Evolutionary conservation across 2,113 vertebrate species (phyloP).

Genomic region (Climacteris rufus): DNA sequence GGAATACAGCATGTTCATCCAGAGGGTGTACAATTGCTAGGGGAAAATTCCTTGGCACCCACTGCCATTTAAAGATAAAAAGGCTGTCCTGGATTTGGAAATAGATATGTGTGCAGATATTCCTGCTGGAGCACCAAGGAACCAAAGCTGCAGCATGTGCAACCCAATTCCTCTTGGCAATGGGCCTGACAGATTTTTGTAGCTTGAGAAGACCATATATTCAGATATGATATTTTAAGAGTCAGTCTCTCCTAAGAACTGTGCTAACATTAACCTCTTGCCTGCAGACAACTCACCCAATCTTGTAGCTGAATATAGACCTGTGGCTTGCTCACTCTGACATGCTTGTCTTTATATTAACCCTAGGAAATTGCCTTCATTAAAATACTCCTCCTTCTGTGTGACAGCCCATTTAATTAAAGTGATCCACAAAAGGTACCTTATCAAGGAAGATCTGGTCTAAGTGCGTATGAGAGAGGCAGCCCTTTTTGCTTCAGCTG

Average conservation of each 20-base stretch:
- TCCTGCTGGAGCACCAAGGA: background rate
- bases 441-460: background rate
- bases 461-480: background rate
- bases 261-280: slow-evolving; percentile 35
- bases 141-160: background rate
- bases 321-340: background rate
- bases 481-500: background rate
- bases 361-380: background rate
- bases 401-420: background rate
- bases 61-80: background rate
- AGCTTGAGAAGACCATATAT: slow-evolving; percentile 16
- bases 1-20: background rate
- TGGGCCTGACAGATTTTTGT: slow-evolving; percentile 27
- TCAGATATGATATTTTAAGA: slow-evolving; percentile 46
- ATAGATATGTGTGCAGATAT: background rate
- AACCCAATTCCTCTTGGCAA: slow-evolving; percentile 35
- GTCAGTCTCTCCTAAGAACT: slow-evolving; percentile 8
- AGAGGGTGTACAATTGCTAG: background rate
- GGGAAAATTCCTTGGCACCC: background rate
- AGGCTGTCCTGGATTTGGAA: background rate
- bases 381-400: background rate
- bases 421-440: background rate
- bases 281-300: background rate
- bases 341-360: background rate
- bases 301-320: background rate